Base-by-base conservation (phyloP, 2,113 vertebrate genomes). In the Suricata suricatta region DNA sequence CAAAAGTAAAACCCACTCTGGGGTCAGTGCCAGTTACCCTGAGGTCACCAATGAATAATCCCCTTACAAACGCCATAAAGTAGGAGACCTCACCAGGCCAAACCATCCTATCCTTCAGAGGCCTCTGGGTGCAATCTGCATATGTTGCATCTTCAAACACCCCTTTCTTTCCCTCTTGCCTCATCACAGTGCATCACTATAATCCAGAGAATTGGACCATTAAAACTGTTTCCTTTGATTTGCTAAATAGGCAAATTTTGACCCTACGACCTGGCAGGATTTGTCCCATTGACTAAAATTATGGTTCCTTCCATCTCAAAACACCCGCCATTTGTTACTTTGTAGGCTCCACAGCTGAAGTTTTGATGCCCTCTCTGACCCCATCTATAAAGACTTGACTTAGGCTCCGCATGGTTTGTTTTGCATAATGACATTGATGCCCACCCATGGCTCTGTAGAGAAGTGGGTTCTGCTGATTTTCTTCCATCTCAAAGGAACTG, bases 221-320 rank as follows among this genome's bases (percentile, higher is more conserved):
- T 89, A 83, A 76, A 93, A 68, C 57, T 12, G 12, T 57, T 76
- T 84, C 85, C 85, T 96, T 96, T 96, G 79, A 96, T 96, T 96
- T 93, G 85, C 91, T 93, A 84, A 96, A 50, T 60, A 96, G 60
- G 60, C 17, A 41, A 57, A 33, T 93, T 47, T 82, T 64, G 68
- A 68, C 47, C n/a, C 68, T 52, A 23, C 21, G 25, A 16, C 15
- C 68, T 35, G 50, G 21, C 16, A 72, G 76, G 19, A 82, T 64
- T 60, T 35, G n/a, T 41, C 68, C 84, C 54, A 27, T 16, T 44
- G 54, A 38, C 52, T 50, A 29, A 81, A 71, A 41, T 80, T 66
- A 74, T 15, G 19, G 38, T 33, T 85, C 63, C 84, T 93, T 33
- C 54, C 76, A 23, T 44, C 54, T 88, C 54, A n/a, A 25, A 63